A percentile compares a stretch with the other conserved stretches of the same genome.
These are phyloP conservation scores for Clarias fuscus DNA, from an alignment of 2,797 vertebrate species.

Conservation along the genomic window DNA sequence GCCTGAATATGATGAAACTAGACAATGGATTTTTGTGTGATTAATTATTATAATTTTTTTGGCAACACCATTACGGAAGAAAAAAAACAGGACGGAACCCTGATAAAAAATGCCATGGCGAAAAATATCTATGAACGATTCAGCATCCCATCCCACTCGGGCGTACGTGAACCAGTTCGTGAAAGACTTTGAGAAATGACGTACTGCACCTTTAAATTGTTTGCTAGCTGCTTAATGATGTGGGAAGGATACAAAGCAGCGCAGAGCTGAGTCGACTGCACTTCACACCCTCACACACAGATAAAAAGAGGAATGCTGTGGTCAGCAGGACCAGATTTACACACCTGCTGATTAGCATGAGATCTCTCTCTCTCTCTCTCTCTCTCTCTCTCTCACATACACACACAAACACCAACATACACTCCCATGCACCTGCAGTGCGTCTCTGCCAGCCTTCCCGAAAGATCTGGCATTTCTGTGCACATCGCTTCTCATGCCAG, in stretches of 20 bases:
- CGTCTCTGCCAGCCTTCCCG: conserved; percentile 27
- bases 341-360: conserved; percentile 51
- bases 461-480: conserved; percentile 30
- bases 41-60: too few species aligned
- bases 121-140: not conserved
- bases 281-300: conserved; percentile 70
- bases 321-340: conserved; percentile 50
- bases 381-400: conserved; percentile 15
- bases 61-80: not conserved
- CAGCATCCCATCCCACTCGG: too few species aligned
- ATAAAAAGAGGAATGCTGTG: conserved; percentile 26
- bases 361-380: conserved; percentile 17
- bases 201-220: conserved; percentile 28
- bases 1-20: not conserved
- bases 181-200: not conserved
- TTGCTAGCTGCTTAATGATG: conserved; percentile 15
- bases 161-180: too few species aligned
- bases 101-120: not conserved
- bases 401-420: conserved; percentile 20
- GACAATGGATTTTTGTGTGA: not conserved
- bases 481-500: conserved; percentile 34
- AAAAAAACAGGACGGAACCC: not conserved
- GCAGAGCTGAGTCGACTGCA: conserved; percentile 37
- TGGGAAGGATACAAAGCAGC: conserved; percentile 43
- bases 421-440: conserved; percentile 37